Conservation (phyloP, 2,113 vertebrate species). For the Oxygymnocypris stewartii region DNA sequence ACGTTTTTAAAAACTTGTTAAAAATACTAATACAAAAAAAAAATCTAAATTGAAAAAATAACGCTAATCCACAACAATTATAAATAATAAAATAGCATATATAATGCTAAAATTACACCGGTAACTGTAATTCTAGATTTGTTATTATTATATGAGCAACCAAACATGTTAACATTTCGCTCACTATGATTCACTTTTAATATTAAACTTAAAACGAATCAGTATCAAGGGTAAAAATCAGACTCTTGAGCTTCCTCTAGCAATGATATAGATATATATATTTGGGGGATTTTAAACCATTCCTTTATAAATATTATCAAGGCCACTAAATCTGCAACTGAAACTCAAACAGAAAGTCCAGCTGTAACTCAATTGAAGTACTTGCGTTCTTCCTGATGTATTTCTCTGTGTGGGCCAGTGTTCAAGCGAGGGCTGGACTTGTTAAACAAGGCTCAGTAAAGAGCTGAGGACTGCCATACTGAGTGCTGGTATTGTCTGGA, state of each 20-base stretch:
- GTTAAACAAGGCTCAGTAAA: conserved; percentile 37
- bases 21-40: too few species aligned
- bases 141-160: too few species aligned
- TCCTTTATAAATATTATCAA: not conserved
- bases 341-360: conserved; percentile 16
- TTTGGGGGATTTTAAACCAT: not conserved
- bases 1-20: too few species aligned
- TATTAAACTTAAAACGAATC: too few species aligned
- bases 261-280: too few species aligned
- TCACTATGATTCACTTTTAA: too few species aligned
- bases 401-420: not conserved
- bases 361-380: not conserved
- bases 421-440: conserved; percentile 34
- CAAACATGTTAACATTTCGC: too few species aligned
- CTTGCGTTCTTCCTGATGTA: conserved; percentile 5
- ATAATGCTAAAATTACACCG: not conserved
- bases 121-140: too few species aligned
- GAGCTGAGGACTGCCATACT: conserved; percentile 56
- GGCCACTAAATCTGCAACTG: not conserved
- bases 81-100: too few species aligned
- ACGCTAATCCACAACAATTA: too few species aligned
- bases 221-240: too few species aligned
- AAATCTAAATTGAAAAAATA: not conserved
- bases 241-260: too few species aligned
- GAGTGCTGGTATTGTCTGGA: conserved; percentile 64